Conservation (phyloP, 2,797 vertebrate species). For the Chiroxiphia lanceolata region DNA sequence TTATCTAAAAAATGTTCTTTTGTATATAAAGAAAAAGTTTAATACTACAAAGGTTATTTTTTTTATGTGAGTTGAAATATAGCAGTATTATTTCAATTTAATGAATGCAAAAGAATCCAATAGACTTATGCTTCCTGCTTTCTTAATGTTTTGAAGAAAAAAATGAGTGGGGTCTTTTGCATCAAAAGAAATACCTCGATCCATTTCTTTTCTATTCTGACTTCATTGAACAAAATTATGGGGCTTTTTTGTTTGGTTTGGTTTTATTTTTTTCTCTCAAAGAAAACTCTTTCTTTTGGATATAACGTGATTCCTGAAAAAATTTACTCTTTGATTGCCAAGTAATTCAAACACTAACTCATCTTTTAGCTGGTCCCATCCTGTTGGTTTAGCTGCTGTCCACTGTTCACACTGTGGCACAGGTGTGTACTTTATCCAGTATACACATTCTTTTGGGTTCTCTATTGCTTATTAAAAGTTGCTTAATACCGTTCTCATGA, state of each 20-base stretch:
- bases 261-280: neutral
- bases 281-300: neutral
- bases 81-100: neutral
- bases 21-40: neutral
- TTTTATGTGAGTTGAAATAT: neutral
- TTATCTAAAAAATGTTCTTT: neutral
- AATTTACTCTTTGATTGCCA: neutral
- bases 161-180: fast-evolving
- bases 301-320: neutral
- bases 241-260: neutral
- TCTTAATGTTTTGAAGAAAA: neutral
- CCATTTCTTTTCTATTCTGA: neutral
- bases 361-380: neutral
- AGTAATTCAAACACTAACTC: neutral
- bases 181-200: neutral
- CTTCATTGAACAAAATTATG: neutral
- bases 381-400: neutral
- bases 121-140: neutral
- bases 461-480: neutral
- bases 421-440: neutral
- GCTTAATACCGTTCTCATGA: neutral
- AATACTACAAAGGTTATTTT: neutral
- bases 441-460: neutral
- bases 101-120: neutral
- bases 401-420: neutral